Base-by-base conservation (phyloP, 92 coral and sea anemone genomes). In the Anthopleura xanthogrammica region DNA sequence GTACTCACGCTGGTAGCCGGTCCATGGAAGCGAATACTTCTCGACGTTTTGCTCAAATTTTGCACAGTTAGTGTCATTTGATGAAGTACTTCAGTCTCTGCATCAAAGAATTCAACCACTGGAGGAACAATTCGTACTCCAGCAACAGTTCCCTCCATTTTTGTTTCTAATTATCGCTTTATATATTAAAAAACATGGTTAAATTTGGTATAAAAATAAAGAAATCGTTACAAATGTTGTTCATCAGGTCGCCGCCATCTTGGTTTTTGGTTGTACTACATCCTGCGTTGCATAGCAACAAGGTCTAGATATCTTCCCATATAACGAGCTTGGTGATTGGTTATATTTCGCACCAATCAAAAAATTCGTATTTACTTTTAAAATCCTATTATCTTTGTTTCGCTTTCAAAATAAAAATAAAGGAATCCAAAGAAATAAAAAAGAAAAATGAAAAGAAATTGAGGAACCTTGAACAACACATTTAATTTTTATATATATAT, bases 51-150 rank as follows among this genome's bases (percentile, higher is more conserved):
- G 95, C 99, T 94, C 58, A 94, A 77, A 79, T 96, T 96, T 57
- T 96, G 99, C 3, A 96, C 97, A 46, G 97, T 96, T 24, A 96
- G 82, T 56, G 91, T 92, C 99, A 96, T 96, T 86, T 96, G 99
- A 76, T 96, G 99, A 43, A 96, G 75, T 46, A 96, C 98, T 50
- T 95, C 98, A 3, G 94, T 82, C 75, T 96, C 99, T 68, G 99
- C 99, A 85, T 96, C 98, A 71, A 68, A 68, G 79, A 95, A 95
- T 85, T 95, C 97, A 48, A 95, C 99, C n/a, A 96, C 96, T 5
- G 99, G 98, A 16, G 99, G 99, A 52, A 96, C 95, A 60, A 96
- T 94, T 78, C 97, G 84, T 11, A 96, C 98, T 78, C 99, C 99
- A 77, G 98, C 99, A 41, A 96, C 99, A 81, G 93, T 94, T 54